A percentile compares a stretch with the other conserved stretches of the same genome.
Conservation (phyloP, 2,797 vertebrate genomes). For the Melanogrammus aeglefinus region DNA sequence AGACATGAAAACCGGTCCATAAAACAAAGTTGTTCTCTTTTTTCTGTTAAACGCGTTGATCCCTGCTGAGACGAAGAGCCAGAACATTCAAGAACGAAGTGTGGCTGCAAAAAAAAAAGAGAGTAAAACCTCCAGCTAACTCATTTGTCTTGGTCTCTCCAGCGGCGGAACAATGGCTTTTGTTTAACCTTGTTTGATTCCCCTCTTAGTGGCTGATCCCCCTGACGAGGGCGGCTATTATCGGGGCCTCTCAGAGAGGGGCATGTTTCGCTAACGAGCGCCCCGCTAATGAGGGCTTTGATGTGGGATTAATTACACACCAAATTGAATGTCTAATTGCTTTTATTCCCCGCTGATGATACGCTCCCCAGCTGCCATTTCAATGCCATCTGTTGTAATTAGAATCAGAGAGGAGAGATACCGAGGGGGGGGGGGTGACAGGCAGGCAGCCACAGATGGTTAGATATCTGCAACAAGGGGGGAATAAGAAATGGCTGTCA, state of each 20-base stretch:
- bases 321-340: conserved; percentile 80
- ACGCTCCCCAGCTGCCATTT: conserved; percentile 74
- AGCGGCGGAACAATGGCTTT: conserved; percentile 72
- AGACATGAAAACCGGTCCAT: too few species aligned
- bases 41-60: too few species aligned
- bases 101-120: conserved; percentile 23
- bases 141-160: conserved; percentile 70
- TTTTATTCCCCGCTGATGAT: conserved; percentile 77
- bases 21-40: too few species aligned
- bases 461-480: too few species aligned
- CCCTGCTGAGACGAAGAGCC: too few species aligned
- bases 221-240: conserved; percentile 69
- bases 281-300: conserved; percentile 79
- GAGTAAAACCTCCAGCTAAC: conserved; percentile 43
- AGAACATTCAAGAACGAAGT: too few species aligned
- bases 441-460: conserved; percentile 45
- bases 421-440: conserved; percentile 34
- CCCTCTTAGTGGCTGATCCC: conserved; percentile 70
- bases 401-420: conserved; percentile 57
- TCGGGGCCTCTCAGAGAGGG: conserved; percentile 60
- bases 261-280: conserved; percentile 73
- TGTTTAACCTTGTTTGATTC: conserved; percentile 78
- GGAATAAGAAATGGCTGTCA: conserved; percentile 36
- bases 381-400: conserved; percentile 79
- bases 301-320: conserved; percentile 81